These are phyloP conservation scores for Hipposideros armiger DNA, from an alignment of 2,113 vertebrate genomes.

Conservation along the genomic window DNA sequence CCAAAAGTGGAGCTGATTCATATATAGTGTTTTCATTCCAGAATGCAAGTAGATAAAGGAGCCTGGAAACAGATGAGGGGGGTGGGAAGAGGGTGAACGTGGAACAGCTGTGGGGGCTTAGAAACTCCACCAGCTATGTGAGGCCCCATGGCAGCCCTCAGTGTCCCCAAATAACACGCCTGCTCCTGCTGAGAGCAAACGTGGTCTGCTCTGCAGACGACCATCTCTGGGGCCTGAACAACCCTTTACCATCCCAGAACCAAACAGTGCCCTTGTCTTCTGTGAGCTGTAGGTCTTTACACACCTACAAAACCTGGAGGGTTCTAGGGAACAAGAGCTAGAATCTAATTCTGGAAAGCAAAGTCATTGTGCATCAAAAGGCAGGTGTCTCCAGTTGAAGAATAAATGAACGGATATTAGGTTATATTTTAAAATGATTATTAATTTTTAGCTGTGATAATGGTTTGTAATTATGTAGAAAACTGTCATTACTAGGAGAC, in stretches of 20 bases:
- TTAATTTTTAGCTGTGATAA: neutral
- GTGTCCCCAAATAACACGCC: neutral
- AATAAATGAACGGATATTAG: neutral
- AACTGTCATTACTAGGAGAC: neutral
- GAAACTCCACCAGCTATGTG: neutral
- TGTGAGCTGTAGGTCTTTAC: neutral
- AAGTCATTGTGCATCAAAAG: neutral
- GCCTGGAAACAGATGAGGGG: neutral
- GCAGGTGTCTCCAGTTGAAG: neutral
- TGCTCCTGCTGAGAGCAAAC: neutral
- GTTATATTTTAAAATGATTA: neutral
- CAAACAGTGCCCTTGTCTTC: neutral
- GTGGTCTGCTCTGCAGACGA: neutral
- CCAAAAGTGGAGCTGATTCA: neutral
- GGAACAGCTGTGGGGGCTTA: neutral
- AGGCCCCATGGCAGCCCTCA: neutral
- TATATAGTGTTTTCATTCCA: neutral
- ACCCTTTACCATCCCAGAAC: neutral
- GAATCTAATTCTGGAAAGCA: neutral
- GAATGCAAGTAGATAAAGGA: neutral
- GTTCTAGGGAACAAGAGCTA: neutral
- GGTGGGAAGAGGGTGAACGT: rapidly evolving
- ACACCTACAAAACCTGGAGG: neutral
- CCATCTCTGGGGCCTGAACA: neutral
- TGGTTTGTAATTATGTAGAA: neutral